A percentile compares a stretch with the other conserved stretches of the same genome.
Conservation (phyloP, 1,140 invertebrate genomes). For the Macrostomum lignano region DNA sequence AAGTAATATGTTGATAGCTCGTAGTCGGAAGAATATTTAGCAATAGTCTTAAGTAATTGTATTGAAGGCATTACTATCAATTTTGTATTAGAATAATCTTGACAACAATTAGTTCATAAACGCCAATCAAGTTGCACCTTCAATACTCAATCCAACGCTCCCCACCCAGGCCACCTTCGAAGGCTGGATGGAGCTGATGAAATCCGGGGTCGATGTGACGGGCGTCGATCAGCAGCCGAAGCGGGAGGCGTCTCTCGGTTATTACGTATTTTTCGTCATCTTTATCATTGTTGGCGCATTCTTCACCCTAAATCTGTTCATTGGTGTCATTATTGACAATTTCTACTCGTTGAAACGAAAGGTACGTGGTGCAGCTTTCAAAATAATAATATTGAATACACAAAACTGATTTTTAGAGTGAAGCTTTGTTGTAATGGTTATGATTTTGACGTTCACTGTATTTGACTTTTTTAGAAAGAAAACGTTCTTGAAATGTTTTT, state of each 20-base stretch:
- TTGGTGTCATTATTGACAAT: constrained; percentile 89
- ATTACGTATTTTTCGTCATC: constrained; percentile 89
- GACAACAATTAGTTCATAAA: no score
- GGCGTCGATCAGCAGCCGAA: constrained; percentile 55
- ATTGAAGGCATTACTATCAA: no score
- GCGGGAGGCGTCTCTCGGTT: constrained; percentile 68
- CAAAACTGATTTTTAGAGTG: no score
- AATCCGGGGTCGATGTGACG: constrained; percentile 60
- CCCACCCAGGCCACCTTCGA: constrained; percentile 48
- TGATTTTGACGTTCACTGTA: no score
- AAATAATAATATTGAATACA: background rate
- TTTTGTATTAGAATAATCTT: no score
- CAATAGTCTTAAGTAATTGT: no score
- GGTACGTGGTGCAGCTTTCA: no score
- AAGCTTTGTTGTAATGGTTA: no score
- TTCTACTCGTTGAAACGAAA: constrained; percentile 98
- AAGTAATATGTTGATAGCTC: no score
- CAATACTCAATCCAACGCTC: background rate
- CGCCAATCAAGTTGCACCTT: no score
- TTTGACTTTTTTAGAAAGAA: constrained; percentile 56
- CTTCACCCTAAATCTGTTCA: constrained; percentile 83
- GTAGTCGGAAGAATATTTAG: no score
- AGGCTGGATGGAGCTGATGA: constrained; percentile 71
- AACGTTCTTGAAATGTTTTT: constrained; percentile 82
- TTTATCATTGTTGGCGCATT: constrained; percentile 89